Conservation (phyloP, 1,140 invertebrate genomes). For the Steinernema feltiae region DNA sequence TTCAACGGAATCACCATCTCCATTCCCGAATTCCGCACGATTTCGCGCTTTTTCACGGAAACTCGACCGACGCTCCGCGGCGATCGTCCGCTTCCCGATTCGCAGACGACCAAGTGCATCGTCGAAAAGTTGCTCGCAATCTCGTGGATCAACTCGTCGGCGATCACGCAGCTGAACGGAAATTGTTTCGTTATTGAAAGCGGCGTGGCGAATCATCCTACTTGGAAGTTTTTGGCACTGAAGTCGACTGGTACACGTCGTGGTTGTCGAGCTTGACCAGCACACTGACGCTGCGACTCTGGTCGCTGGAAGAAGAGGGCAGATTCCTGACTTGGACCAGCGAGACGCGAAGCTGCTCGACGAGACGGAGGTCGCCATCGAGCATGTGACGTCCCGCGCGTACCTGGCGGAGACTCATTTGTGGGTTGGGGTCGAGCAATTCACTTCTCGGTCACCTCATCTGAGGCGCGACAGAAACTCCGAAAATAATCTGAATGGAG, state of each 20-base stretch:
- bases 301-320: background rate
- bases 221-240: background rate
- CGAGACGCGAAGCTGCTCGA: background rate
- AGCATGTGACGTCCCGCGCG: background rate
- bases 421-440: background rate
- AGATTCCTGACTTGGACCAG: slow-evolving; percentile 1
- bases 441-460: slow-evolving; percentile 3
- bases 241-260: background rate
- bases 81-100: background rate
- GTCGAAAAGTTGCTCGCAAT: background rate
- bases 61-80: background rate
- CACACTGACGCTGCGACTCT: background rate
- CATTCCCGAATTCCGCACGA: background rate
- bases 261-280: background rate
- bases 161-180: slow-evolving; percentile 1
- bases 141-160: background rate
- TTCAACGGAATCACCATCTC: background rate
- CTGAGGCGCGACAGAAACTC: background rate
- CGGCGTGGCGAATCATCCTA: background rate
- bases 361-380: background rate
- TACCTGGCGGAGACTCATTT: background rate
- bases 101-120: slow-evolving; percentile 1
- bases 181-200: background rate
- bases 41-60: background rate
- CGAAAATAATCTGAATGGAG: background rate